Base-by-base conservation (phyloP, 1,140 invertebrate species). In the Callitettix versicolor region DNA sequence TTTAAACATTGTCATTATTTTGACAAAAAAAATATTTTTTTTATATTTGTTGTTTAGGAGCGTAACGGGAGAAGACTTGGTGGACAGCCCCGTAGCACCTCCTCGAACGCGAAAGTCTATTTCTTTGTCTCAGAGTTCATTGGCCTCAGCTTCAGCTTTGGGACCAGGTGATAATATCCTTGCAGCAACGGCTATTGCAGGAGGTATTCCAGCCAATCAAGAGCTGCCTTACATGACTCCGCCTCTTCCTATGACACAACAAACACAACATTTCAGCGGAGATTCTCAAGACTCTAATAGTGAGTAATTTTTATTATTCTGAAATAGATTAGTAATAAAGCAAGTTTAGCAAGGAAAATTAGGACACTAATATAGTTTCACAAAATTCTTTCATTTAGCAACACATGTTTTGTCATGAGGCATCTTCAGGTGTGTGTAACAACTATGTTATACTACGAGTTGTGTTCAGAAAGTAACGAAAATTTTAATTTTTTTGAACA, bases 221-320 rank as follows among this genome's bases (percentile, higher is more conserved):
- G 88, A 91, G 65, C 73, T 91, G 65, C 89, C 88, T 5, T 91
- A 91, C 63, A 91, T 91, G 80, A 91, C 88, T 33, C 88, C 88
- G 51, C 88, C 88, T 0, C 75, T 86, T 41, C 43, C 60, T 62
- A 72, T 68, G 71, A 24, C 63, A 36, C 65, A 66, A 63, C 67
- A 55, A 59, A 76, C 79, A 42, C 73, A 74, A 22, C 80, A 88
- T 67, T 91, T 89, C 63, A 89, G 86, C 64, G 86, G 86, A 0
- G 86, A 91, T 70, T 89, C 86, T 3, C 86, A 88, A 58, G 87
- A 90, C 70, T 90, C 82, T 12, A 79, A 84, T 41, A 87, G 85
- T 87, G 71, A 73, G 76, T 62, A 57, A 30, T 15, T 12, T 49
- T 48, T 38, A n/a, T n/a, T n/a, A n/a, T n/a, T 14, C 12, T 12